Evolutionary conservation across 2,113 vertebrate genomes (phyloP), one percentile per base, ranked within the genome.

Genomic region (Tragelaphus imberbis): DNA sequence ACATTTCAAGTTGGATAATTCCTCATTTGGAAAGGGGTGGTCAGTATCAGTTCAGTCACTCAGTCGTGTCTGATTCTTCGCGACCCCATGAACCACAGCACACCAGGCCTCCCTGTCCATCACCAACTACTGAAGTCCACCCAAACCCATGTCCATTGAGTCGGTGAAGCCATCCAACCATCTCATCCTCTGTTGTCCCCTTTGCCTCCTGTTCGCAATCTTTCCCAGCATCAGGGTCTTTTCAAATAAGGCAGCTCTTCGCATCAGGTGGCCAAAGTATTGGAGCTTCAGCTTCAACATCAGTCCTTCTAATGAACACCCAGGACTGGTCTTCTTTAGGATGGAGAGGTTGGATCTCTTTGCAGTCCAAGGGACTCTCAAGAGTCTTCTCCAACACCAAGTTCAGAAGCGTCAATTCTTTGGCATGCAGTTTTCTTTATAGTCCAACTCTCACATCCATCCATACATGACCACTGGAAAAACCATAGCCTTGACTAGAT

Each of bases 31-130:
- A 12, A 55, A n/a, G 9, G 3, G 40, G 15, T 28, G 5, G 21
- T 19, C 33, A n/a, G 7, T 68, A 68, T 68, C 33, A n/a, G 16
- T 10, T 68, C 7, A n/a, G 16, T n/a, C 33, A 5, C 63, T 68
- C 63, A 68, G 63, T 68, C 1, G 16, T 68, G 7, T n/a, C 63
- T 15, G 4, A n/a, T 1, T 2, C 33, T 68, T 68, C 19, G 7
- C 0, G 0, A 68, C 33, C 63, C 63, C 33, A 19, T 68, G 63
- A n/a, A 68, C 33, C 0, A 1, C 4, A 68, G 33, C 16, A n/a
- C 4, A 7, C 63, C 33, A 68, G 63, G 33, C 16, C 8, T n/a
- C 33, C 63, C 33, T n/a, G 33, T 68, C 63, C 16, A 68, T 68
- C 63, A n/a, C 8, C 33, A 19, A 68, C 33, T n/a, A 8, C 16